Evolutionary conservation across 2,113 vertebrate species (phyloP).

Genomic region (Halcyon senegalensis): DNA sequence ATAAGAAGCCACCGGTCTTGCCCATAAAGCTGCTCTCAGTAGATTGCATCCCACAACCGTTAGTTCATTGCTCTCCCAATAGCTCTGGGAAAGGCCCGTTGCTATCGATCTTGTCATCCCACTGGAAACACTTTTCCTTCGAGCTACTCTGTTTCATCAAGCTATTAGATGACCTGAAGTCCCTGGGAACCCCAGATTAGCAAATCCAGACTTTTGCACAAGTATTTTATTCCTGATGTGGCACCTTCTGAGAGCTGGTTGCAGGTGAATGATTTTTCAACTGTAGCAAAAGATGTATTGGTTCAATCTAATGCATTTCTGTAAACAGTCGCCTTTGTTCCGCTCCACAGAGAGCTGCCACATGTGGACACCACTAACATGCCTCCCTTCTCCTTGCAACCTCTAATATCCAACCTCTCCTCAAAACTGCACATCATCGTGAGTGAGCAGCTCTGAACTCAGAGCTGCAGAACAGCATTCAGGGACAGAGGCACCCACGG

Average conservation of each 20-base stretch:
- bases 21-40: not conserved
- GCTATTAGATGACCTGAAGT: constrained; percentile 40
- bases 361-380: not conserved
- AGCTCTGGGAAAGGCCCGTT: not conserved
- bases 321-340: not conserved
- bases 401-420: not conserved
- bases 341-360: not conserved
- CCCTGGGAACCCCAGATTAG: constrained; percentile 11
- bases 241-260: not conserved
- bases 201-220: not conserved
- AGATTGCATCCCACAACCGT: not conserved
- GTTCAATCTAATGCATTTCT: constrained; percentile 31
- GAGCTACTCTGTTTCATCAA: constrained; percentile 27
- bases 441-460: not conserved
- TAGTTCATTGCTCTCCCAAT: not conserved
- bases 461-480: not conserved
- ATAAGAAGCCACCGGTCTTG: not conserved
- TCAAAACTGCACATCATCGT: not conserved
- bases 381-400: not conserved
- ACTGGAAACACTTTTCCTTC: not conserved
- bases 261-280: constrained; percentile 2
- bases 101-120: not conserved
- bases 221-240: constrained; percentile 5
- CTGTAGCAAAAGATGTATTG: not conserved
- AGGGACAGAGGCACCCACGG: not conserved